Conservation (phyloP, 2,797 vertebrate species). For the Sebastes alutus region DNA sequence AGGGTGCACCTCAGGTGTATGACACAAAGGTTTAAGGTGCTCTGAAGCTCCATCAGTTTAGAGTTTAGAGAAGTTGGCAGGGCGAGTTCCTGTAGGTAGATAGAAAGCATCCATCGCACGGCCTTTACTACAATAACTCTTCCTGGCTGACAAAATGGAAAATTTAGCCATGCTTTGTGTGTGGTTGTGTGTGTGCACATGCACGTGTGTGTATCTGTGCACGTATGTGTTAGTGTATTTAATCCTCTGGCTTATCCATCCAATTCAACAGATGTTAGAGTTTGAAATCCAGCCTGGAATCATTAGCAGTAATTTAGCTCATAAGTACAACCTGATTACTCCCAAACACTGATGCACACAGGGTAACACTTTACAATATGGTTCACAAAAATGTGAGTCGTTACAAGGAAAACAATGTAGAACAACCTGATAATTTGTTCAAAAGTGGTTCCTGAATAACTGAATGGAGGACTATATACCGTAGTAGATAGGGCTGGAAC, state of each 20-base stretch:
- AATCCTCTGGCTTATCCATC: conserved; percentile 38
- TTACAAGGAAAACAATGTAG: neutral
- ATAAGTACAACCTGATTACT: conserved; percentile 34
- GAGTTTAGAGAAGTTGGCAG: conserved; percentile 8
- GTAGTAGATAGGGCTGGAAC: no score
- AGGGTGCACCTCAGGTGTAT: conserved; percentile 42
- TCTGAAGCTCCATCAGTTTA: conserved; percentile 31
- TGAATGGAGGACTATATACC: neutral
- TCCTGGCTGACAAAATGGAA: conserved; percentile 11
- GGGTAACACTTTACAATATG: neutral
- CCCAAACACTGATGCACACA: conserved; percentile 7
- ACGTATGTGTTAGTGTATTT: conserved; percentile 10
- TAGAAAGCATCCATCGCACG: no score
- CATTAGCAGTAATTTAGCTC: conserved; percentile 49
- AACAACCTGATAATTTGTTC: neutral
- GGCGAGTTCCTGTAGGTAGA: no score
- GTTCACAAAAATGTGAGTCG: neutral
- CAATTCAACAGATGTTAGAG: conserved; percentile 55
- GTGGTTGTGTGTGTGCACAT: neutral
- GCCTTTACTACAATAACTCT: neutral
- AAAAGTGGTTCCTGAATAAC: neutral
- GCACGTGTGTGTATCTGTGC: neutral
- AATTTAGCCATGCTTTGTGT: neutral
- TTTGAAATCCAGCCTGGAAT: conserved; percentile 48
- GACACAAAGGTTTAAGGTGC: conserved; percentile 33